Evolutionary conservation across 53 echinoderm and acorn worm genomes (phyloP), one percentile per base, ranked within the genome.

Genomic region (Antedon mediterranea): DNA sequence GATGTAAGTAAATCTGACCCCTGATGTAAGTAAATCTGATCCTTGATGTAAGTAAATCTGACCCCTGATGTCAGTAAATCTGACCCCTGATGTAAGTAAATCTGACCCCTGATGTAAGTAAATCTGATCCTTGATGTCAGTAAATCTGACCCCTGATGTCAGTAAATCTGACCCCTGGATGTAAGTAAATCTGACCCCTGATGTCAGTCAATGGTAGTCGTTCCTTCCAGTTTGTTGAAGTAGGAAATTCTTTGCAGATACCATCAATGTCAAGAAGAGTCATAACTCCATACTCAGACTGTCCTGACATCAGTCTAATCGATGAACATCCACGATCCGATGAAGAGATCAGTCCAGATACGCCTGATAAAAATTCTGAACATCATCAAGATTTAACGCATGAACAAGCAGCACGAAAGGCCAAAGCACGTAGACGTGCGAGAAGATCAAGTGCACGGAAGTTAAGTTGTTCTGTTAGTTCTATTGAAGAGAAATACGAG

Each of bases 191-290:
- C 26, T 44, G 15, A 44, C 26, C 26, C n/a, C n/a, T n/a, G n/a
- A n/a, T n/a, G n/a, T n/a, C n/a, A n/a, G n/a, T n/a, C n/a, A n/a
- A n/a, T n/a, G n/a, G n/a, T n/a, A n/a, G n/a, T n/a, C n/a, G n/a
- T n/a, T n/a, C n/a, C n/a, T n/a, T n/a, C n/a, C n/a, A n/a, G n/a
- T n/a, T n/a, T n/a, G n/a, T n/a, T n/a, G n/a, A 41, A 5, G 41
- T 13, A 41, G 5, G 73, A 29, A 30, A 6, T 29, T 31, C 6
- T 29, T 15, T 44, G 28, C 71, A 90, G 90, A 80, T 90, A 30
- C 90, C 90, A 31, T 75, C 83, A 6, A 88, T 90, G 88, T 80
- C 87, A 32, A 85, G 89, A 44, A 81, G 94, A 28, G 82, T 91
- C 43, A 89, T 94, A 81, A 85, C 86, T 6, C 94, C 94, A 30